phyloP scores from a whole-genome alignment of 1,140 invertebrate species.

The Halyomorpha halys region DNA sequence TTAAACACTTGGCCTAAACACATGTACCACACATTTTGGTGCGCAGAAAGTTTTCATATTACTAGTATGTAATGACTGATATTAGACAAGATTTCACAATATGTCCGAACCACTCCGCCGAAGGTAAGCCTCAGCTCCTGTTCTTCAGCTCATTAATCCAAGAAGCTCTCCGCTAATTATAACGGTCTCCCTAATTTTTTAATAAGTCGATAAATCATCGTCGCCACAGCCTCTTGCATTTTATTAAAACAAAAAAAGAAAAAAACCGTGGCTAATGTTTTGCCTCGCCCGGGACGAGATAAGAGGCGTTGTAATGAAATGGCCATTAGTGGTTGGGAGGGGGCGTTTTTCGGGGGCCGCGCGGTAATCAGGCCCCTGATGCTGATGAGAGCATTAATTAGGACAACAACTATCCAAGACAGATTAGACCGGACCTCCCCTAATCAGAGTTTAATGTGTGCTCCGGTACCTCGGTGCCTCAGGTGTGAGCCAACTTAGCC shows the following conservation, averaged over 20 bases:
- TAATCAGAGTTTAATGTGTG: conserved; percentile 8
- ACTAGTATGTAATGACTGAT: too few relatives aligned
- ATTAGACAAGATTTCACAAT: too few relatives aligned
- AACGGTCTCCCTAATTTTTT: conserved; percentile 9
- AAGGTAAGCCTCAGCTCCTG: too few relatives aligned
- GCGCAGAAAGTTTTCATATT: too few relatives aligned
- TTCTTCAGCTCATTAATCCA: too few relatives aligned
- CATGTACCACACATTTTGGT: too few relatives aligned
- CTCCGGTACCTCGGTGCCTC: too few relatives aligned
- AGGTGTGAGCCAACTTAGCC: too few relatives aligned
- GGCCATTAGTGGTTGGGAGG: conserved; percentile 1
- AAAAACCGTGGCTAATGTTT: not conserved
- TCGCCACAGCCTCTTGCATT: conserved; percentile 3
- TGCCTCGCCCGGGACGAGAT: not conserved
- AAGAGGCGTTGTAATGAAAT: conserved; percentile 9
- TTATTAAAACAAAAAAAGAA: conserved; percentile 8
- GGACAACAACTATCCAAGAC: conserved; percentile 17
- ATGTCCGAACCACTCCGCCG: too few relatives aligned
- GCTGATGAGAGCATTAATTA: not conserved
- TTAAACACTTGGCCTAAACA: too few relatives aligned
- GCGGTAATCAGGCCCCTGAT: not conserved
- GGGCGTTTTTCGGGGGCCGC: not conserved
- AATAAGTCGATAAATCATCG: conserved; percentile 14
- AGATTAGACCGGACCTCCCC: conserved; percentile 9
- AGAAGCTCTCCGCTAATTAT: conserved; percentile 7